Evolutionary conservation across 2,797 vertebrate species (phyloP), one percentile per base, ranked within the genome.

Genomic region (Ficedula albicollis): DNA sequence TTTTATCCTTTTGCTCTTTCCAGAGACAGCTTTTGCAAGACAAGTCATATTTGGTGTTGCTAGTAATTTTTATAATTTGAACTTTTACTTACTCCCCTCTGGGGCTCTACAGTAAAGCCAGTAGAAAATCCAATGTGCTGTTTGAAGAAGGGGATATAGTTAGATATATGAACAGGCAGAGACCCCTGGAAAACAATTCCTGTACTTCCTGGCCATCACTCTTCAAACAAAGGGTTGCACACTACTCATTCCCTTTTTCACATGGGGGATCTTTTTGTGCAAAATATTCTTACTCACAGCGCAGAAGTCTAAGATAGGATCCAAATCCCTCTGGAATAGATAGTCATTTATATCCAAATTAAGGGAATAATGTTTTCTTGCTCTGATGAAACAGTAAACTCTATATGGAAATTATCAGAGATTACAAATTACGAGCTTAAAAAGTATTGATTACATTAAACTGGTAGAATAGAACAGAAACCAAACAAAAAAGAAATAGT

Each of bases 1-100:
- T 93, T 94, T 94, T 84, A 94, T 74, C 49, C 55, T 87, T 93
- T 87, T 76, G 58, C 55, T 89, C 87, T 73, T 96, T 91, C 55
- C 67, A 95, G 69, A 89, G 32, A 70, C 12, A 18, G 25, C 26
- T 76, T 76, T 83, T 80, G 41, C 48, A 91, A 94, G 55, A 74
- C 8, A 13, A 91, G 38, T n/a, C 27, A 22, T 62, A 88, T 43
- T 93, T 91, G 81, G n/a, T 63, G 48, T 59, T 86, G 44, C 29
- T 93, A 91, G 54, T 55, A 1, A 87, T 85, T 91, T 93, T 87
- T 72, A 64, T 51, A 83, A 87, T 81, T 92, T 87, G 69, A 89
- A 93, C 51, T 93, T 58, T 87, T 82, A 74, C 17, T 84, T 82
- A 74, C 19, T 84, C 72, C 63, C 72, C 79, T 91, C 46, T 75